Evolutionary conservation across 2,113 vertebrate genomes (phyloP), one percentile per base, ranked within the genome.

Genomic region (Urocynchramus pylzowi): DNA sequence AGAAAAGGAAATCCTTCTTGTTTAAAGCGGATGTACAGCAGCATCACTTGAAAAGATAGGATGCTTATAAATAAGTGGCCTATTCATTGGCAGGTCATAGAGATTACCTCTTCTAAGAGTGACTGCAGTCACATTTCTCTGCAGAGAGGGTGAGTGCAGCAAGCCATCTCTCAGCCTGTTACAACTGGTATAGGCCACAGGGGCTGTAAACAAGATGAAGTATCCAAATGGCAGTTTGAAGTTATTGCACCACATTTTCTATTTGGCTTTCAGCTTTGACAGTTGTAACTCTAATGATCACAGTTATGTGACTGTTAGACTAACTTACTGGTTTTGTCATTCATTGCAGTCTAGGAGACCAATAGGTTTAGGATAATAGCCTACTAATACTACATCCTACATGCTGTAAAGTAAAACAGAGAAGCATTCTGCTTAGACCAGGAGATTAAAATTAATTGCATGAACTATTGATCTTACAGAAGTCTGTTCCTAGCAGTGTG

Each of bases 1-100:
- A 95, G 90, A 92, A 96, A 96, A 96, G 88, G 92, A 96, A 95
- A 94, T 90, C 68, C 87, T 95, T 79, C 85, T 92, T 90, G 81
- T 95, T 94, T 87, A 69, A 93, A 93, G 73, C 64, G 60, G 95
- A 97, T 94, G 76, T 95, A 56, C 64, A 52, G 68, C 90, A 94
- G 68, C 95, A 96, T 74, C 92, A 86, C 71, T 96, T 84, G 80
- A 74, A 5, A 7, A 96, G 93, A 95, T 81, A 92, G 64, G 76
- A 89, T 79, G 69, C 88, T 78, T 96, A 93, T 94, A 28, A 28
- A 96, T 95, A 96, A 95, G 92, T 86, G 82, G 76, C 73, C 60
- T 93, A 4, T 95, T 96, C 92, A 84, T 41, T 0, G 0, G 53
- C 73, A 63, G 64, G 79, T 80, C 80, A 84, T 50, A 67, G 21